Evolutionary conservation across 1,140 invertebrate genomes (phyloP).

Genomic region (Drosophila orena): DNA sequence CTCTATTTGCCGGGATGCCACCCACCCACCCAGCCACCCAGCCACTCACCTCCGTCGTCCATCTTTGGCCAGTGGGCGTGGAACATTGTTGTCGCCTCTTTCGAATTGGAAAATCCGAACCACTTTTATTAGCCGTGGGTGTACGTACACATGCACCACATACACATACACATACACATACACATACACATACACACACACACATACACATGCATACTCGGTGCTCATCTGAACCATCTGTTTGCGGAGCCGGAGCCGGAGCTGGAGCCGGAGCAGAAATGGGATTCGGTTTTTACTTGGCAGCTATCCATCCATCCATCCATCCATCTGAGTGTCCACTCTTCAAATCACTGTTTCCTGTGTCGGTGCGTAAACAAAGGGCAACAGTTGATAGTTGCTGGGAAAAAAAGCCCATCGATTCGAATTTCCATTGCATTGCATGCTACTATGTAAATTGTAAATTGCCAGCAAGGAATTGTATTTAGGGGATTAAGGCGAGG

Average conservation of each 20-base stretch:
- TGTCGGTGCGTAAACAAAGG: constrained; percentile 40
- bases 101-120: constrained; percentile 71
- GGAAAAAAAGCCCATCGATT: constrained; percentile 14
- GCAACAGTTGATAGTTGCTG: constrained; percentile 29
- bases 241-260: constrained; percentile 59
- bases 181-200: too few species aligned
- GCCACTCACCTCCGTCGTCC: not conserved
- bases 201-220: too few species aligned
- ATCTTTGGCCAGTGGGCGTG: constrained; percentile 5
- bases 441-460: too few species aligned
- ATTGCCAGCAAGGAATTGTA: not conserved
- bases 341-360: constrained; percentile 34
- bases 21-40: not conserved
- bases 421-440: constrained; percentile 28
- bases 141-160: too few species aligned
- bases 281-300: constrained; percentile 53
- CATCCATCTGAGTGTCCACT: constrained; percentile 24
- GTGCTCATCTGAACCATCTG: constrained; percentile 26
- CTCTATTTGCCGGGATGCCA: constrained; percentile 67
- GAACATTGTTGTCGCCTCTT: constrained; percentile 31
- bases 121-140: constrained; percentile 71
- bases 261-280: constrained; percentile 50
- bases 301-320: constrained; percentile 11
- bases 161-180: not conserved
- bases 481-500: not conserved